These are phyloP conservation scores for Eupithecia pulchellata DNA, from an alignment of 2,888 invertebrate genomes.

Conservation along the genomic window DNA sequence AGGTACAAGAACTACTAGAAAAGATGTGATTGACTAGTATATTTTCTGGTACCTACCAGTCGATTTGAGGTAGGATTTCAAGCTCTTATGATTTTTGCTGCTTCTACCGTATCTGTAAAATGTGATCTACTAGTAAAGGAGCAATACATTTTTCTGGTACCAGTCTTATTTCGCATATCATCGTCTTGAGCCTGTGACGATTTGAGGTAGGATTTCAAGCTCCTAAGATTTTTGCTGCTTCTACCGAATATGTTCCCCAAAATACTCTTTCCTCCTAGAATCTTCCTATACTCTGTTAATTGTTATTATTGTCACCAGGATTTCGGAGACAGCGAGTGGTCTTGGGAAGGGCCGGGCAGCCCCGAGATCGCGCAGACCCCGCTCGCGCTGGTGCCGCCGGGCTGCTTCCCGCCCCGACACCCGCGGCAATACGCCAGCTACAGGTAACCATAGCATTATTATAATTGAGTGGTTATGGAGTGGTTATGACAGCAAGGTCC, in stretches of 20 bases:
- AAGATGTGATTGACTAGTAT: too few species aligned
- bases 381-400: constrained; percentile 69
- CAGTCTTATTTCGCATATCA: too few species aligned
- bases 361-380: constrained; percentile 77
- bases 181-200: too few species aligned
- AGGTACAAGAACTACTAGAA: too few species aligned
- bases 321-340: constrained; percentile 55
- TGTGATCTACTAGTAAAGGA: too few species aligned
- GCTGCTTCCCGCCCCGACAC: constrained; percentile 74
- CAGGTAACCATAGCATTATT: constrained; percentile 56
- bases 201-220: too few species aligned
- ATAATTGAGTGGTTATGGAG: not conserved
- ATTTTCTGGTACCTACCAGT: too few species aligned
- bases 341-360: constrained; percentile 73
- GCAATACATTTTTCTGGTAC: too few species aligned
- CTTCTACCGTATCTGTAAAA: too few species aligned
- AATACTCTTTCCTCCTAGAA: not conserved
- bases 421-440: constrained; percentile 68
- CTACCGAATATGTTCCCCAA: not conserved
- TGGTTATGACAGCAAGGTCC: too few species aligned
- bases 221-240: not conserved
- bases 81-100: too few species aligned
- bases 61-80: too few species aligned
- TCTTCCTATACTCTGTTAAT: not conserved
- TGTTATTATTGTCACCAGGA: constrained; percentile 7